Percentiles rank a stretch among this genome's conserved stretches.
Evolutionary conservation across 92 coral and sea anemone species (phyloP).

Genomic region (Paragorgia papillata): DNA sequence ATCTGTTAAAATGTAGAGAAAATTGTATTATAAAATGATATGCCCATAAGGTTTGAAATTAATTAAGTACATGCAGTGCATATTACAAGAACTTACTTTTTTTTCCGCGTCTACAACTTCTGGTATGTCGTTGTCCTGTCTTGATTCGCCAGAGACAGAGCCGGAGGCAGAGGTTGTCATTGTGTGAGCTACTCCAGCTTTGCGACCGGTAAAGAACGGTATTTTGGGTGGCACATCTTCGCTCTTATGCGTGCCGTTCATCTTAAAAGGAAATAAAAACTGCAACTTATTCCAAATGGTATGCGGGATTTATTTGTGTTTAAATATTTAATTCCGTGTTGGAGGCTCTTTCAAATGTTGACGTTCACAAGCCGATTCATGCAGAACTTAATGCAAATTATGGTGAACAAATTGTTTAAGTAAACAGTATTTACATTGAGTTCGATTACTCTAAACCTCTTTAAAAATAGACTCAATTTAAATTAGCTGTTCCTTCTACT

Average conservation of each 20-base stretch:
- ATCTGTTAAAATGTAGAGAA: conserved; percentile 5
- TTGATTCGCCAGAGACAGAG: too few relatives aligned
- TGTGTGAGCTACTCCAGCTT: conserved; percentile 2
- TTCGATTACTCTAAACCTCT: too few relatives aligned
- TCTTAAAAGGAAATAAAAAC: conserved; percentile 10
- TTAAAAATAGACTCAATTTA: neutral
- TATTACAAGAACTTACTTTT: too few relatives aligned
- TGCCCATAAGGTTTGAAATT: too few relatives aligned
- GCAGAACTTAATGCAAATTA: too few relatives aligned
- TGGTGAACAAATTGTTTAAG: too few relatives aligned
- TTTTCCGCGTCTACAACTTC: neutral
- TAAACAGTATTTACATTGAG: too few relatives aligned
- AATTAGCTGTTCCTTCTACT: neutral
- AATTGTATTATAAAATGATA: neutral
- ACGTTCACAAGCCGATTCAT: too few relatives aligned
- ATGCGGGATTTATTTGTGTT: too few relatives aligned
- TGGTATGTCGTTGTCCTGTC: conserved; percentile 2
- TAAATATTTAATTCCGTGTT: too few relatives aligned
- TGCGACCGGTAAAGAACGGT: conserved; percentile 28
- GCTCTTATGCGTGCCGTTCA: conserved; percentile 41
- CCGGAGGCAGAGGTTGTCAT: neutral
- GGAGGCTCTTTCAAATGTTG: too few relatives aligned
- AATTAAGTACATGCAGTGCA: too few relatives aligned
- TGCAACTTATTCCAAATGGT: neutral
- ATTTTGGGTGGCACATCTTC: conserved; percentile 36